These are phyloP conservation scores for Halcyon malimbica DNA, from an alignment of 2,113 vertebrate genomes.

Conservation along the genomic window DNA sequence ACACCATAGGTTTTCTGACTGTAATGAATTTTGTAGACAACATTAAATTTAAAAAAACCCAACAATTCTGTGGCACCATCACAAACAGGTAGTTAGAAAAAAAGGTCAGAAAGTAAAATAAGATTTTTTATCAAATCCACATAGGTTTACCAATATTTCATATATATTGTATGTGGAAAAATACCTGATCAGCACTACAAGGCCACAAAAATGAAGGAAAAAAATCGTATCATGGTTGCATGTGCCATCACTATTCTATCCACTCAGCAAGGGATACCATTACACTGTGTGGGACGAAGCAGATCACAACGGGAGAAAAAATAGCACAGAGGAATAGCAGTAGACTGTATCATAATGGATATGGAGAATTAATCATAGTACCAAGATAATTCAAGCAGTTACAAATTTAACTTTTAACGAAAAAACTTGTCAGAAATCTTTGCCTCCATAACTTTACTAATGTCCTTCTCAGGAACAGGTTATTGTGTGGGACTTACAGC, in stretches of 20 bases:
- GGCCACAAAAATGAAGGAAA: not conserved
- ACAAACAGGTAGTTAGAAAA: not conserved
- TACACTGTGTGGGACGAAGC: conserved; percentile 26
- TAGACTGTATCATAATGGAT: conserved; percentile 3
- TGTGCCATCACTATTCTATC: not conserved
- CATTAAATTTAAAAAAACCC: not conserved
- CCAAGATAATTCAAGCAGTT: not conserved
- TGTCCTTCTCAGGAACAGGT: not conserved
- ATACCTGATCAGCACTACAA: not conserved
- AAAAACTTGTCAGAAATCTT: not conserved
- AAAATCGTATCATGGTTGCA: not conserved
- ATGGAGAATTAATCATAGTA: not conserved
- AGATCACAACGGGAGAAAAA: not conserved
- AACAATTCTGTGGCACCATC: not conserved
- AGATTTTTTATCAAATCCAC: not conserved
- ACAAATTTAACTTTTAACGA: not conserved
- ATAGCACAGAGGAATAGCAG: conserved; percentile 23
- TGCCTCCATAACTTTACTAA: not conserved
- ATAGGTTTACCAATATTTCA: not conserved
- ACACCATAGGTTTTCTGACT: not conserved
- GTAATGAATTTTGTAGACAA: not conserved
- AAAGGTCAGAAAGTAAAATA: not conserved
- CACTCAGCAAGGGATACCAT: conserved; percentile 29
- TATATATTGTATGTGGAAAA: not conserved
- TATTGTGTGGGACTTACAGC: not conserved